Evolutionary conservation across 2,113 vertebrate species (phyloP), one percentile per base, ranked within the genome.

Genomic region (Sterna hirundo): DNA sequence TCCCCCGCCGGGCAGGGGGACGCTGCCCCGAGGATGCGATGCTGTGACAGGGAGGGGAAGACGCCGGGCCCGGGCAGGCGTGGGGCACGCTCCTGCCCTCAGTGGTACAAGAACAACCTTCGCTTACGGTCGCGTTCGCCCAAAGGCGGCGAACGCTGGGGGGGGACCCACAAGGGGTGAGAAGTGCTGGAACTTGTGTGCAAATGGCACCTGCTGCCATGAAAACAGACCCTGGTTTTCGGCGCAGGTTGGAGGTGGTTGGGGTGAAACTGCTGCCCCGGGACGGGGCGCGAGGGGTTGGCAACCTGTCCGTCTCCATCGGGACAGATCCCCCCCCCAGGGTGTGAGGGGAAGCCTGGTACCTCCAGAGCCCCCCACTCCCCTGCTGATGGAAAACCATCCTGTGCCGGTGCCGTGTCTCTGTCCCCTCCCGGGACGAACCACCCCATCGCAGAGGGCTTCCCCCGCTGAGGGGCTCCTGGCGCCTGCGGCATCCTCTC

Each of bases 81-180:
- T 13, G 0, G 4, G n/a, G 6, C 7, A 19, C 2, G 6, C 18
- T 40, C 26, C n/a, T n/a, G 23, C n/a, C 22, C 52, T 46, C 27
- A 0, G 0, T 46, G 11, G 1, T 6, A 6, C 0, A 5, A 47
- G 52, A 55, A 14, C 16, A 6, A 19, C 27, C 20, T 36, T 72
- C n/a, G 52, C 34, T 61, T 40, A 3, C 2, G 36, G 42, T 14
- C 70, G 38, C 3, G 10, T 69, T 74, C n/a, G 20, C n/a, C 25
- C 22, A 2, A 12, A 69, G 68, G 11, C 1, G 0, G 27, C 44
- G 47, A 58, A 23, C 57, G 25, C 44, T 38, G 36, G 9, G 40
- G 38, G 38, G 38, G 38, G 38, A 65, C n/a, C n/a, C n/a, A n/a
- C n/a, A 54, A 32, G 9, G 8, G 11, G 27, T 6, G 9, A 44